Base-by-base conservation (phyloP, 2,113 vertebrate species). In the Neofelis nebulosa region DNA sequence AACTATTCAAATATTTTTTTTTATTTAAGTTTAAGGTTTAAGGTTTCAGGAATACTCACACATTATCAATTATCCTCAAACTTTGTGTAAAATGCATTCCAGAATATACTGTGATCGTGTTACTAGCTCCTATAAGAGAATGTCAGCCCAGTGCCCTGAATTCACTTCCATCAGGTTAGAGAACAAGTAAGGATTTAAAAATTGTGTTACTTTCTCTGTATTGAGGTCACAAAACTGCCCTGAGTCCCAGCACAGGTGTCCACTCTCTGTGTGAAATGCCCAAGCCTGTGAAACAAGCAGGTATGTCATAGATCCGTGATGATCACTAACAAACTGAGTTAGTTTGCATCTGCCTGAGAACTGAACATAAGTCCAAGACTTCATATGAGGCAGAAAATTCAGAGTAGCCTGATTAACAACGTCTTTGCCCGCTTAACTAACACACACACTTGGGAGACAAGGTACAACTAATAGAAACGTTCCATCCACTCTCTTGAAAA, bases 211-310 rank as follows among this genome's bases (percentile, higher is more conserved):
- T 87, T 69, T 95, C 71, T 90, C 50, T 69, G 29, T 95, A 94
- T 96, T 89, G 97, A 97, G 97, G 94, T 96, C 96, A 98, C 69
- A 78, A 90, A 97, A 97, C 88, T 97, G 94, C 94, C 94, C 80
- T 84, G 83, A 96, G 84, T 94, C 92, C 68, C 84, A 92, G 94
- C 80, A 93, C 95, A 97, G 95, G 97, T 97, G 94, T 90, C 61
- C 41, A 36, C 29, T 66, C 94, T 90, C 87, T 91, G 76, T 36
- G 33, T 78, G 92, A 97, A 68, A 76, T 88, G 48, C 21, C 52
- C 65, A 45, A 36, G 57, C 68, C 87, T 95, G 76, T 55, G 78
- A 92, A 88, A 85, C 66, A 89, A 93, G 86, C 81, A 96, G 94
- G 65, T 48, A 3, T 94, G 96, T 68, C 78, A 55, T 15, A 18